Evolutionary conservation across 2,888 invertebrate genomes (phyloP).

Genomic region (Tiliacea citrago): DNA sequence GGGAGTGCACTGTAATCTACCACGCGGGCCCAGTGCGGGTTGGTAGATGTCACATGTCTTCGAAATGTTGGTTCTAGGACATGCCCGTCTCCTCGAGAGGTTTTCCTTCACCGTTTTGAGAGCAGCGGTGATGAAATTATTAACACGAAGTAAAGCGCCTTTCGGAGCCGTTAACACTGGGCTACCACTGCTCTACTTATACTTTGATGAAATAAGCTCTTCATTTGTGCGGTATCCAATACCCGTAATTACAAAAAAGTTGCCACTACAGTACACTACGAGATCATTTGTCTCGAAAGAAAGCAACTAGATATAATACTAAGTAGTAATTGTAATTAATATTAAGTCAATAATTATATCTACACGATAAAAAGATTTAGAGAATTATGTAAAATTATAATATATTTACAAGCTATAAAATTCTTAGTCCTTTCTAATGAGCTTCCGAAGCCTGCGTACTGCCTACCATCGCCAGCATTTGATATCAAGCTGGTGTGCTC

Average conservation of each 20-base stretch:
- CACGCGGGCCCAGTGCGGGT: too few relatives aligned
- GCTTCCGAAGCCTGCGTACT: background rate
- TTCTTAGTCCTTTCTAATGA: background rate
- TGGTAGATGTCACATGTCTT: too few relatives aligned
- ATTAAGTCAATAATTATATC: constrained; percentile 29
- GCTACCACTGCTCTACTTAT: background rate
- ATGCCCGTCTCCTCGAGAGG: too few relatives aligned
- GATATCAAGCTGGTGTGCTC: too few relatives aligned
- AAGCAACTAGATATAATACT: background rate
- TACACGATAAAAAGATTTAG: constrained; percentile 24
- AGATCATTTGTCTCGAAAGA: background rate
- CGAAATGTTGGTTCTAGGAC: too few relatives aligned
- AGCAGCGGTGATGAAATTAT: too few relatives aligned
- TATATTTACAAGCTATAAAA: constrained; percentile 7
- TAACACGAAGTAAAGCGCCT: too few relatives aligned
- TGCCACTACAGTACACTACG: background rate
- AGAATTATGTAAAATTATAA: constrained; percentile 25
- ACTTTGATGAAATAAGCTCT: background rate
- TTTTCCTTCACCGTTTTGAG: too few relatives aligned
- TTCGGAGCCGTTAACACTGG: too few relatives aligned
- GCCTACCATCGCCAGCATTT: too few relatives aligned
- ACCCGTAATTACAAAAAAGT: background rate
- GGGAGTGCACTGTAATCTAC: too few relatives aligned
- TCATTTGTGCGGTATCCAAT: background rate
- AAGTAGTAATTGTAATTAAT: constrained; percentile 16